Conservation (phyloP, 2,113 vertebrate genomes). For the Caranx melampygus region DNA sequence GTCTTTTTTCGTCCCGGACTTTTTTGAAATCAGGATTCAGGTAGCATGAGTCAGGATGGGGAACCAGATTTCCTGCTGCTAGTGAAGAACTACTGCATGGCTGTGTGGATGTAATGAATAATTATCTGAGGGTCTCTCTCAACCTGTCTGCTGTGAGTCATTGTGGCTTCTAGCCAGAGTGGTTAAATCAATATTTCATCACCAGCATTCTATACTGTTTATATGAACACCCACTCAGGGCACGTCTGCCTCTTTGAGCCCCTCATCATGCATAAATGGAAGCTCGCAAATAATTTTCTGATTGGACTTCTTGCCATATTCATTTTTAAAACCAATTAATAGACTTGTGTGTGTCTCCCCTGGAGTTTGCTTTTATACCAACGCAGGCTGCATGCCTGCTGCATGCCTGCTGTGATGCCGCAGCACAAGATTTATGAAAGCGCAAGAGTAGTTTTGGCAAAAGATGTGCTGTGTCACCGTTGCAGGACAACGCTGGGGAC, state of each 20-base stretch:
- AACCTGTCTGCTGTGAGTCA: constrained; percentile 50
- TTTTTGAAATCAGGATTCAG: constrained; percentile 30
- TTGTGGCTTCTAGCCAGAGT: constrained; percentile 36
- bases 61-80: constrained; percentile 20
- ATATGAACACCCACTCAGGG: constrained; percentile 42
- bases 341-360: constrained; percentile 7
- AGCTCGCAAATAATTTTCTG: constrained; percentile 9
- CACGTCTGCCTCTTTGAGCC: neutral
- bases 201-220: constrained; percentile 32
- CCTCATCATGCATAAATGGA: neutral
- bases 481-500: constrained; percentile 53
- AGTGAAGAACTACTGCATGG: constrained; percentile 10
- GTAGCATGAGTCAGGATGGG: constrained; percentile 9
- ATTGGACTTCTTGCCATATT: constrained; percentile 16
- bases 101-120: constrained; percentile 39
- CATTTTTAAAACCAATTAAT: constrained; percentile 44
- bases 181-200: constrained; percentile 76
- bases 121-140: constrained; percentile 28
- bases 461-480: constrained; percentile 74
- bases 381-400: constrained; percentile 4
- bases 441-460: constrained; percentile 60
- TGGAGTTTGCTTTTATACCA: constrained; percentile 19
- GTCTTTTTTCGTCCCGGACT: constrained; percentile 35
- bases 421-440: constrained; percentile 66
- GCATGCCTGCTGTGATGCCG: constrained; percentile 46